Evolutionary conservation across 2,888 invertebrate genomes (phyloP), one percentile per base, ranked within the genome.

Genomic region (Entomobrya multifasciata): DNA sequence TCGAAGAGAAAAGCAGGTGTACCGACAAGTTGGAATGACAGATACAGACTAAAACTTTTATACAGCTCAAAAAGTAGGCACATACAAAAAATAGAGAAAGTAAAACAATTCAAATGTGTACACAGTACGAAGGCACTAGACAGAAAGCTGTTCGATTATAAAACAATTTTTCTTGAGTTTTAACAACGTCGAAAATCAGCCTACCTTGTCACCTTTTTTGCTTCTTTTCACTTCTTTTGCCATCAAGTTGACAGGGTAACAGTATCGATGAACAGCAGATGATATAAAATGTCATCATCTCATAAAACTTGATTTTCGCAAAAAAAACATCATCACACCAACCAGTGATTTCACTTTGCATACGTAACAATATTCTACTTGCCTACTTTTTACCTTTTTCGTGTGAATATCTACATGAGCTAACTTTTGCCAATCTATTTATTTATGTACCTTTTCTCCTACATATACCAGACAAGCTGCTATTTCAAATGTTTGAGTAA

Each of bases 231-330:
- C 52, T 52, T 8, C 20, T 52, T 4, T 5, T 6, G 44, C 30
- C 36, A 15, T 4, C 36, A 36, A 36, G 36, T 36, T 49, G 36
- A 30, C 20, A 6, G n/a, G 10, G 41, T 65, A 30, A 13, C 20
- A 13, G 44, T 15, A 76, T 22, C 41, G 8, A 22, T 36, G 30
- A 8, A 27, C 27, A 36, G 57, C 41, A 55, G 27, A 57, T 22
- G 22, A 41, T 76, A 30, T 15, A 41, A 36, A 41, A 57, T 41
- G 76, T 41, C 57, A 76, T 70, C 47, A 74, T 65, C 65, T 55
- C 55, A 41, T 76, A 57, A 76, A 76, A 76, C 57, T 76, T 76
- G 76, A 76, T 76, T 76, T 55, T 41, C 41, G 36, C 25, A 36
- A 36, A 55, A 74, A 60, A 25, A 60, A 60, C 0, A 60, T 27